These are phyloP conservation scores for Trissonchulus latispiculum DNA, from an alignment of 2,888 invertebrate species.

Conservation along the genomic window DNA sequence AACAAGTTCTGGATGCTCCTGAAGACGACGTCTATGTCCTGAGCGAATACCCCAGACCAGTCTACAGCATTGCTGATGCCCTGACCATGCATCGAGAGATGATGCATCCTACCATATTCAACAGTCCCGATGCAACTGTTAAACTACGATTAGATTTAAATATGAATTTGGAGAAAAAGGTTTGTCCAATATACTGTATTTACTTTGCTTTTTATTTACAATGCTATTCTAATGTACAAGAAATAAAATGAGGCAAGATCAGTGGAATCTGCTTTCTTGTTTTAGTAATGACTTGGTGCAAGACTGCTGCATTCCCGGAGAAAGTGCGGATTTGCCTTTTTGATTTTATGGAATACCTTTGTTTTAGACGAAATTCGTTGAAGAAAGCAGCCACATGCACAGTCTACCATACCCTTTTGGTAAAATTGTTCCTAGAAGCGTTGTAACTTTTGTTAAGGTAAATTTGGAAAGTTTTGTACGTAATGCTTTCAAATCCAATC, in stretches of 20 bases:
- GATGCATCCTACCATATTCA: constrained; percentile 70
- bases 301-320: too few species aligned
- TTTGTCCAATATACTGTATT: too few species aligned
- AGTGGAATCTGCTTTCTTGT: too few species aligned
- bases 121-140: constrained; percentile 62
- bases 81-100: constrained; percentile 65
- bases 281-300: too few species aligned
- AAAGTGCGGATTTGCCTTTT: too few species aligned
- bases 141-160: constrained; percentile 65
- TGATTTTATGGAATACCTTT: not conserved
- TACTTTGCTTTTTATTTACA: too few species aligned
- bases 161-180: constrained; percentile 63
- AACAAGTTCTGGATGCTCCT: not conserved
- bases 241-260: too few species aligned
- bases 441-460: not conserved
- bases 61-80: constrained; percentile 62
- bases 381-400: not conserved
- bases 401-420: not conserved
- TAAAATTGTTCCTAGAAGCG: not conserved
- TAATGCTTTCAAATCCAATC: too few species aligned
- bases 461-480: not conserved
- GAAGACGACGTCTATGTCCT: constrained; percentile 1
- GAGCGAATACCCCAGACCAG: not conserved
- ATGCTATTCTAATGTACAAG: too few species aligned
- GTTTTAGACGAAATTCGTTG: not conserved